Base-by-base conservation (phyloP, 1,140 invertebrate species). In the Penaeus vannamei region DNA sequence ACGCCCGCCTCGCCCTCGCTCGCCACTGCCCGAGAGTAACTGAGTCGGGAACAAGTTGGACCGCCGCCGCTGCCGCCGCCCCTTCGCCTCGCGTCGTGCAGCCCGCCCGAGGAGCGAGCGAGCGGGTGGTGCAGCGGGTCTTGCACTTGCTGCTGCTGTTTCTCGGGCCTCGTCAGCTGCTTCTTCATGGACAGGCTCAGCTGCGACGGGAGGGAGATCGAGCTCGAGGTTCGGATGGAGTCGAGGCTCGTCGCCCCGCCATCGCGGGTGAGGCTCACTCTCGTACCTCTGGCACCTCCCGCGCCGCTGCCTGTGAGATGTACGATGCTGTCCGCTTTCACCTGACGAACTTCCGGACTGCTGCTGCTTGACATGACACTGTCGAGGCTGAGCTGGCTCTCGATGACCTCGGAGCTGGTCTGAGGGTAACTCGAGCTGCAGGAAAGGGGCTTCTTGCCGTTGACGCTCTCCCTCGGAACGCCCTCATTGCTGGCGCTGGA, bases 11-110 rank as follows among this genome's bases (percentile, higher is more conserved):
- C 87, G 32, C 87, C 82, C 82, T 89, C 87, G 84, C 87, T 84
- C 46, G 87, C 72, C 59, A 89, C 87, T 42, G 87, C 87, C 66
- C 82, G 87, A 42, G 87, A 89, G 87, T 85, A 89, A 89, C 87
- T 89, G 87, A 62, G 53, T 53, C 53, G 53, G 53, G 53, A 53
- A 53, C 53, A 53, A 12, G 53, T 53, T 53, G 53, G 53, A 17
- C 53, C 53, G 53, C 53, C 53, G 10, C 53, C 53, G 53, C 53
- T 17, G 53, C 53, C 53, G 53, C 53, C 53, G 53, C 53, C 53
- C 53, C 53, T 53, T 53, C 82, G 32, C 79, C 26, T 76, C 77
- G 22, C 23, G 61, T 53, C 36, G 36, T 23, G 22, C 53, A 76
- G 84, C 79, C 86, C 61, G 32, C 83, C 64, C 82, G 59, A 62